A percentile compares a stretch with the other conserved stretches of the same genome.
phyloP scores from a whole-genome alignment of 2,888 invertebrate genomes.

The Mythimna lalbum region DNA sequence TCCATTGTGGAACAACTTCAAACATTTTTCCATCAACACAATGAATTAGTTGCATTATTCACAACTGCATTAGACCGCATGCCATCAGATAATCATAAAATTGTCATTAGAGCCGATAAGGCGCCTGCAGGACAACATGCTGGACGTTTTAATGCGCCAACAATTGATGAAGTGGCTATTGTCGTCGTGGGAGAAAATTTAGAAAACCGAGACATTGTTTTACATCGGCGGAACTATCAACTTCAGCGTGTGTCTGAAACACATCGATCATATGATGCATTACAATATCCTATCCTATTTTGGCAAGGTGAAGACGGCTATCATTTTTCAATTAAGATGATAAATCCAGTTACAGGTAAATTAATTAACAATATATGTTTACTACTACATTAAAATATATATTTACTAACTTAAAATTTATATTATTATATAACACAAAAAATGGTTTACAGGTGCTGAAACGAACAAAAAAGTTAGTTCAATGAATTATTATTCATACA shows the following conservation, averaged over 20 bases:
- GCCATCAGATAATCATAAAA: conserved; percentile 67
- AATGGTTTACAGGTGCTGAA: neutral
- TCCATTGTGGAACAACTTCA: neutral
- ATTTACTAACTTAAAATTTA: no score
- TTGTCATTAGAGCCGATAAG: conserved; percentile 67
- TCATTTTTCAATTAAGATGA: conserved; percentile 35
- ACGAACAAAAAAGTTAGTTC: neutral
- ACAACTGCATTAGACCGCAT: conserved; percentile 63
- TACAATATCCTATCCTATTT: conserved; percentile 67
- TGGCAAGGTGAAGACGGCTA: conserved; percentile 59
- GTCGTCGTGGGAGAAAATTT: conserved; percentile 54
- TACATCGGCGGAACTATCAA: conserved; percentile 67
- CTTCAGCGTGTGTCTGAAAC: conserved; percentile 60
- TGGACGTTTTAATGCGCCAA: conserved; percentile 67
- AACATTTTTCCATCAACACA: conserved; percentile 46
- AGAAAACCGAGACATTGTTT: conserved; percentile 66
- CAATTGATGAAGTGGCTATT: conserved; percentile 62
- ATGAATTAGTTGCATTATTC: conserved; percentile 32
- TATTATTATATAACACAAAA: neutral
- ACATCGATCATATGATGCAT: conserved; percentile 37
- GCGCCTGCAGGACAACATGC: conserved; percentile 63
- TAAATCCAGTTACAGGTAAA: neutral
- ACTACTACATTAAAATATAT: no score
- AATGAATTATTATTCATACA: no score
- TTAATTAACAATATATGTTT: neutral